phyloP scores from a whole-genome alignment of 1,140 invertebrate species.

The Leucophenga varia region DNA sequence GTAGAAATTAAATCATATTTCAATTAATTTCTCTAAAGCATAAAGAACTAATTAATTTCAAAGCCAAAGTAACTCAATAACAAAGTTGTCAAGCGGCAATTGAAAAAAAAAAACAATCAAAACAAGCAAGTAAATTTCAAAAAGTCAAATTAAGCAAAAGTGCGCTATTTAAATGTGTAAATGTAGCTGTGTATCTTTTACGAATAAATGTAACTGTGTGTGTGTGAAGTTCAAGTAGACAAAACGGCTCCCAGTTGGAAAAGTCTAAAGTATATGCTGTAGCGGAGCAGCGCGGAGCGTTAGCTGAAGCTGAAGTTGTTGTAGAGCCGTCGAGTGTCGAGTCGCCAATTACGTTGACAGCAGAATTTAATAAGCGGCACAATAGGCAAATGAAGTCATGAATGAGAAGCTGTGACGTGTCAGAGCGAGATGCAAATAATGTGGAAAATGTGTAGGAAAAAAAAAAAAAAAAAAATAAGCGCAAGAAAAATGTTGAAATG shows the following conservation, averaged over 20 bases:
- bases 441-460: not conserved
- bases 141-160: constrained; percentile 10
- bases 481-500: too few species aligned
- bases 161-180: too few species aligned
- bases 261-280: too few species aligned
- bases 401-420: constrained; percentile 33
- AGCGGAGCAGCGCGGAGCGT: not conserved
- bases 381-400: constrained; percentile 46
- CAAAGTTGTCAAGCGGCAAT: constrained; percentile 10
- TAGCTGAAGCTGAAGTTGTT: not conserved
- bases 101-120: not conserved
- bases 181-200: too few species aligned
- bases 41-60: too few species aligned
- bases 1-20: too few species aligned
- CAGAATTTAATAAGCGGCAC: constrained; percentile 37
- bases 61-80: too few species aligned
- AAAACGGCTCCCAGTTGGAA: constrained; percentile 18
- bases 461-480: not conserved
- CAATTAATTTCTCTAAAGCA: too few species aligned
- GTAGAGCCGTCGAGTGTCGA: not conserved
- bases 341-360: constrained; percentile 41
- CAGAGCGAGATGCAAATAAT: constrained; percentile 27
- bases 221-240: too few species aligned
- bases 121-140: constrained; percentile 4
- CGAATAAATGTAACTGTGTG: too few species aligned